A percentile compares a stretch with the other conserved stretches of the same genome.
These are phyloP conservation scores for Heliconius sara DNA, from an alignment of 2,888 invertebrate genomes.

Conservation along the genomic window DNA sequence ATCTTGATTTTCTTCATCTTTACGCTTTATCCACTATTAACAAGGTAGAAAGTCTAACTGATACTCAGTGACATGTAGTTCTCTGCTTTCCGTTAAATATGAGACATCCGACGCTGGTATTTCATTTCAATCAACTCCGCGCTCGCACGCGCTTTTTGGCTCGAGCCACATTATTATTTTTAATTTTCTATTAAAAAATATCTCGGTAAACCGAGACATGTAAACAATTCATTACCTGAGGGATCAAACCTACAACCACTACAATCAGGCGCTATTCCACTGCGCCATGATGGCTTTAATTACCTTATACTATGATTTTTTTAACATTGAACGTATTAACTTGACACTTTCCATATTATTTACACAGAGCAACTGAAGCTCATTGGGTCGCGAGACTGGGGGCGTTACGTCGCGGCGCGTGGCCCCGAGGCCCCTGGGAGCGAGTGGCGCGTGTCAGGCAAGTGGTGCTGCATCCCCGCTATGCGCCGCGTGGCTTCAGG, in stretches of 20 bases:
- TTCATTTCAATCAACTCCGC: no score
- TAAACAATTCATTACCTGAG: neutral
- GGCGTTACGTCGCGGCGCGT: slow-evolving; percentile 88
- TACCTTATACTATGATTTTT: neutral
- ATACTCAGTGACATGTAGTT: neutral
- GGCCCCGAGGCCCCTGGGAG: slow-evolving; percentile 90
- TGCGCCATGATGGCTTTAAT: neutral
- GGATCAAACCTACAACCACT: neutral
- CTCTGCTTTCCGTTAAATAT: neutral
- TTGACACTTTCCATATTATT: neutral
- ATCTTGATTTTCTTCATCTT: neutral
- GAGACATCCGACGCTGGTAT: no score
- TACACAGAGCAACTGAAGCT: slow-evolving; percentile 86
- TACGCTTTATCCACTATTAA: neutral
- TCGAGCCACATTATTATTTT: no score
- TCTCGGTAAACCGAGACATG: no score
- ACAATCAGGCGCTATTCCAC: neutral
- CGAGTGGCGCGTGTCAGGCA: slow-evolving; percentile 86
- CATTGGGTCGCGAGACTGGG: slow-evolving; percentile 93
- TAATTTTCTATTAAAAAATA: no score
- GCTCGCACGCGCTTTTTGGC: no score
- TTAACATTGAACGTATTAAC: neutral
- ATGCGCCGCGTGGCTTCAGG: slow-evolving; percentile 89
- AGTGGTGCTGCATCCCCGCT: slow-evolving; percentile 89
- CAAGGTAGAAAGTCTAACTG: neutral